phyloP scores from a whole-genome alignment of 1,140 invertebrate species.

The Tetranychus cinnabarinus region DNA sequence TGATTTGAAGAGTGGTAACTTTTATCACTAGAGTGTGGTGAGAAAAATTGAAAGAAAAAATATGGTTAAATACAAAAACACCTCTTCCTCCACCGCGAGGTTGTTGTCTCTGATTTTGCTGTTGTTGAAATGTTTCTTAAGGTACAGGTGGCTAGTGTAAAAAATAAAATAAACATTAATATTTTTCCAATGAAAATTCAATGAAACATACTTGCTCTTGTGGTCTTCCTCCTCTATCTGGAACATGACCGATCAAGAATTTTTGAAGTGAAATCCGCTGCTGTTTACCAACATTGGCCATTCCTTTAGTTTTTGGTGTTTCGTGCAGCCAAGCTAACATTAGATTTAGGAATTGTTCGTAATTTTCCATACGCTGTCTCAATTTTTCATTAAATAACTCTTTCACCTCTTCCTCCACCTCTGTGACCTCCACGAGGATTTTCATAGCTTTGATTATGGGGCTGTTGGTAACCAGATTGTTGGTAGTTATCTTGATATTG shows the following conservation, averaged over 20 bases:
- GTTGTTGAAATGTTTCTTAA: not conserved
- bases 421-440: not conserved
- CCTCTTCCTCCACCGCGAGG: not conserved
- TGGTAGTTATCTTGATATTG: not conserved
- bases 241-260: constrained; percentile 7
- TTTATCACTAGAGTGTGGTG: not conserved
- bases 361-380: too few relatives aligned
- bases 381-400: too few relatives aligned
- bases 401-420: not conserved
- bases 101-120: not conserved
- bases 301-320: constrained; percentile 1
- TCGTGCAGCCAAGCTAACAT: constrained; percentile 1
- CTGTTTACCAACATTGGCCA: constrained; percentile 6
- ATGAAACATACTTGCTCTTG: constrained; percentile 1
- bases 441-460: not conserved
- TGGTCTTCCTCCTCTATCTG: constrained; percentile 8
- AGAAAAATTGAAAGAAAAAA: not conserved
- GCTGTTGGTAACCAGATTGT: not conserved
- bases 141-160: not conserved
- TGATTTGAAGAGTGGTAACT: not conserved
- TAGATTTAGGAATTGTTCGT: not conserved
- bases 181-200: not conserved
- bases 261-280: constrained; percentile 4
- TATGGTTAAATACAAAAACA: not conserved
- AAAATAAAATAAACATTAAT: not conserved